Percentiles rank a stretch among this genome's conserved stretches.
Evolutionary conservation across 1,140 invertebrate genomes (phyloP).

Genomic region (Papilio polytes): DNA sequence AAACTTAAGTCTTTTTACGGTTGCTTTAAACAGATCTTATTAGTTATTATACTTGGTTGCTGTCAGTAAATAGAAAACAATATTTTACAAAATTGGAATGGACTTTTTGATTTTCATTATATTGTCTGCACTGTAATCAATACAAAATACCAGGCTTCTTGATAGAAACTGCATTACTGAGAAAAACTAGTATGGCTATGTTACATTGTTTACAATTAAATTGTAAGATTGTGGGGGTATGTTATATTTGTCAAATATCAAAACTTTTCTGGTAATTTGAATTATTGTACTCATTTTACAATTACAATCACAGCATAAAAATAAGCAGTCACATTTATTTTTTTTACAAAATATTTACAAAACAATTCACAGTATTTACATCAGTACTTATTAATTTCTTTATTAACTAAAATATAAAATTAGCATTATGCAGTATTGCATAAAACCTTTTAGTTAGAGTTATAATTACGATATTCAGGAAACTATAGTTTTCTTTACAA

Average conservation of each 20-base stretch:
- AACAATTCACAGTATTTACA: not conserved
- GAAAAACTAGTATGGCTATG: not conserved
- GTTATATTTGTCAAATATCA: not conserved
- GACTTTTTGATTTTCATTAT: slow-evolving; percentile 8
- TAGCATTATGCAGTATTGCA: not conserved
- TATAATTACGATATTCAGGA: not conserved
- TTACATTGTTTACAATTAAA: too few species aligned
- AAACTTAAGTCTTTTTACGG: too few species aligned
- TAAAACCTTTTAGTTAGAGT: not conserved
- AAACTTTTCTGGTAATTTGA: not conserved
- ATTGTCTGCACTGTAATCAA: slow-evolving; percentile 24
- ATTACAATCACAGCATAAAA: slow-evolving; percentile 34
- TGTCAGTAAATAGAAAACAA: not conserved
- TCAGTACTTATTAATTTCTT: not conserved
- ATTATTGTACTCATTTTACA: slow-evolving; percentile 32
- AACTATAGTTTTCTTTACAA: not conserved
- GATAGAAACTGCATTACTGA: not conserved
- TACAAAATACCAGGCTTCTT: not conserved
- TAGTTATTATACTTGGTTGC: not conserved
- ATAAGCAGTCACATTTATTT: slow-evolving; percentile 33
- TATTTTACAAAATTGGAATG: slow-evolving; percentile 1
- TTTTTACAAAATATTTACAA: slow-evolving; percentile 33
- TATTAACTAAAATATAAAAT: not conserved
- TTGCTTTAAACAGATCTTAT: too few species aligned
- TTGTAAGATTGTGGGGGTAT: too few species aligned